Base-by-base conservation (phyloP, 92 coral and sea anemone genomes). In the Blastomussa wellsi region DNA sequence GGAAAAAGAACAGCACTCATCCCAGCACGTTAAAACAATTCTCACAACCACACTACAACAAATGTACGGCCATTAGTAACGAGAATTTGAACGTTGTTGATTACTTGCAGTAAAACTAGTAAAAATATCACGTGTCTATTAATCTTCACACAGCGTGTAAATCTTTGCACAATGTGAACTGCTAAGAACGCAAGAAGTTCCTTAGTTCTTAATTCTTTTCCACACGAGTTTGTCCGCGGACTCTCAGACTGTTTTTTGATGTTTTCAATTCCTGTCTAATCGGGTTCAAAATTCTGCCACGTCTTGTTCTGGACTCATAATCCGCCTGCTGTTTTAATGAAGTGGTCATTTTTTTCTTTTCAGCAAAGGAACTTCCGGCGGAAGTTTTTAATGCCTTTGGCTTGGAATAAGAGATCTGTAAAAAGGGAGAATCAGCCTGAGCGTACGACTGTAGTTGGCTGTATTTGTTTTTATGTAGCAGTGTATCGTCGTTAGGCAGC, bases 391-490 rank as follows among this genome's bases (percentile, higher is more conserved):
- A 26, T 35, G 78, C 72, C 31, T 24, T 72, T 26, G 86, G 86
- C 28, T 82, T 53, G 35, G 78, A 68, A 38, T 82, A 82, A 53
- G 33, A 71, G 28, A 82, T 60, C 20, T 82, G 49, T 42, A 82
- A 82, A 51, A 48, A 82, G 3, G 36, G 53, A n/a, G 86, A 70
- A 14, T 72, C 35, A 1, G 42, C 29, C 24, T 44, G 84, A 19
- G 62, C 28, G 19, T 66, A 67, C 0, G 74, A 44, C 29, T 19
- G 37, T 66, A 47, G 20, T 35, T 7, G 62, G 36, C 29, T 55
- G 36, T 36, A 32, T 72, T 51, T 51, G 17, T 71, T 38, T 37
- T 14, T 33, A 24, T 28, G 42, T 7, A 6, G 59, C 13, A 26
- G 74, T 60, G 44, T n/a, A 19, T 44, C 28, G 12, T 44, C 12